A percentile compares a stretch with the other conserved stretches of the same genome.
Evolutionary conservation across 2,113 vertebrate genomes (phyloP).

Genomic region (Murina feae): DNA sequence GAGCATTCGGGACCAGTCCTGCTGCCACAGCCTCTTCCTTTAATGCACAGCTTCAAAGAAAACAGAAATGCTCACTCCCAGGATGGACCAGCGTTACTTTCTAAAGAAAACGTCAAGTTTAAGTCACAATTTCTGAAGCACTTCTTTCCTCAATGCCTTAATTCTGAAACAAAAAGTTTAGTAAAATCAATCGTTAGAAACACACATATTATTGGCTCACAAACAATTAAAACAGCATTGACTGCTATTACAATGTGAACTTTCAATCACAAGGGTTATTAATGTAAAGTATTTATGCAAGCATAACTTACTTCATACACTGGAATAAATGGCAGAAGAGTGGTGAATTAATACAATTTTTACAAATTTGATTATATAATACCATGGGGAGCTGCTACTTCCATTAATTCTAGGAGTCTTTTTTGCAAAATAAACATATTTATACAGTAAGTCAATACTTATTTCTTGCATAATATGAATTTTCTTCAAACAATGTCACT

Average conservation of each 20-base stretch:
- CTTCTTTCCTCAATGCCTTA: neutral
- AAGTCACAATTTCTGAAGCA: neutral
- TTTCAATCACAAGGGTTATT: conserved; percentile 32
- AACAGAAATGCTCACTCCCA: neutral
- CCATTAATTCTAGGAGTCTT: neutral
- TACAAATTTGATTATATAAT: neutral
- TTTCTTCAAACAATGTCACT: neutral
- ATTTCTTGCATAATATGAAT: neutral
- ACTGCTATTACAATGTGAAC: neutral
- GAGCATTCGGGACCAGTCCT: neutral
- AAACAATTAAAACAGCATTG: neutral
- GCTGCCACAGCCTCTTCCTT: neutral
- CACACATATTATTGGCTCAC: neutral
- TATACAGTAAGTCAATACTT: neutral
- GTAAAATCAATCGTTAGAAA: conserved; percentile 17
- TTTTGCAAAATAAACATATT: neutral
- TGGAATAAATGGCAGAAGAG: conserved; percentile 3
- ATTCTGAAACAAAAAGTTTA: conserved; percentile 38
- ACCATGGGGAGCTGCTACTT: neutral
- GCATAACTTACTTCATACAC: neutral
- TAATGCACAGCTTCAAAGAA: neutral
- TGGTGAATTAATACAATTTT: neutral
- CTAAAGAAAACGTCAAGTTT: conserved; percentile 26
- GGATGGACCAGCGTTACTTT: neutral
- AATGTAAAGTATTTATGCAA: neutral